Base-by-base conservation (phyloP, 1,140 invertebrate species). In the Gryllus bimaculatus region DNA sequence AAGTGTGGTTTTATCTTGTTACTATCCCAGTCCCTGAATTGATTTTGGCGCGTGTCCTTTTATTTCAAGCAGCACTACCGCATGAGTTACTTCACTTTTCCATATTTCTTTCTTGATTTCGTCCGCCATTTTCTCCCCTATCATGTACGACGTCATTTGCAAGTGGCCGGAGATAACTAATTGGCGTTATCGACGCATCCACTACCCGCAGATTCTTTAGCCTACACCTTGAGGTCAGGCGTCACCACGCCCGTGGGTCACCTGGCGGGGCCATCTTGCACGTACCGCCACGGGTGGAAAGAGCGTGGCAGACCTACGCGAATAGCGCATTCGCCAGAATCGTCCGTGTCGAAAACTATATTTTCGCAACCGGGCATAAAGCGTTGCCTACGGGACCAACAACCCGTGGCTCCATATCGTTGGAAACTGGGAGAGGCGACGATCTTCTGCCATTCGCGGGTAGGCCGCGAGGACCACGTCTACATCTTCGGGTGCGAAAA, bases 111-210 rank as follows among this genome's bases (percentile, higher is more conserved):
- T 8, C 47, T 78, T 54, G 15, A 91, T 88, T 82, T 90, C 84
- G 81, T 89, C 87, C 0, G 89, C 83, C 47, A 85, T 87, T 81
- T 89, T 90, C 77, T 86, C 85, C 12, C 80, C 85, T 13, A 86
- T 84, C 86, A 86, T 87, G 12, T 85, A 82, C 13, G 81, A 78
- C 0, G 84, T 81, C 8, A 85, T 83, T 78, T 84, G 82, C 7
- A 81, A 81, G 78, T 83, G 83, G 12, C 85, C 86, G 15, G 83
- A 82, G 12, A 81, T 74, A 48, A 86, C 80, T 26, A 79, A 80
- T 12, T 73, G 86, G 86, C 81, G 86, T 85, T 8, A 87, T 81
- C 0, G 85, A 86, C 8, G 85, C 85, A 81, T 87, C 86, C 39
- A 85, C 81, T 48, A 87, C 86, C 13, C 86, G 81, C 15, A 87